phyloP scores from a whole-genome alignment of 2,888 invertebrate genomes.

The Synanthedon formicaeformis region DNA sequence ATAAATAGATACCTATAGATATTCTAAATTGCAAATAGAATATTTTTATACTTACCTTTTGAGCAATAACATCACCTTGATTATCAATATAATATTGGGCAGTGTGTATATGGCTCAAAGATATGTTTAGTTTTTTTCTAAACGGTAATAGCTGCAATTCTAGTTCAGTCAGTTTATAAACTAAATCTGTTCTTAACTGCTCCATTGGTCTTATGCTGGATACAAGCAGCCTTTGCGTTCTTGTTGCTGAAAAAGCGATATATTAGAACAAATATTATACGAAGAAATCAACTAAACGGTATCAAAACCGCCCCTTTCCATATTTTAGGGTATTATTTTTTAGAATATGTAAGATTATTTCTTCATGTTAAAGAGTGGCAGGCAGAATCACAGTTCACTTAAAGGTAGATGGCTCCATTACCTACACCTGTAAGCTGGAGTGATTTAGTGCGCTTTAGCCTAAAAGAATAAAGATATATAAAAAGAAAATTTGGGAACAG shows the following conservation, averaged over 20 bases:
- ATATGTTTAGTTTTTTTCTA: conserved; percentile 78
- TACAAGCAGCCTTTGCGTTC: conserved; percentile 74
- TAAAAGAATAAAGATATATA: too few species aligned
- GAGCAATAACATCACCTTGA: conserved; percentile 77
- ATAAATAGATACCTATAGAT: too few species aligned
- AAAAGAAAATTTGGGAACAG: too few species aligned
- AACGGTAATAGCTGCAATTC: conserved; percentile 80
- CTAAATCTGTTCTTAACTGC: conserved; percentile 76
- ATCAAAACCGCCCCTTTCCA: too few species aligned
- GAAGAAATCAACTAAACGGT: too few species aligned
- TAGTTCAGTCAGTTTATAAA: conserved; percentile 81
- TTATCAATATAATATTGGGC: conserved; percentile 82
- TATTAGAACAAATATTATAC: neutral
- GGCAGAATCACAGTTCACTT: too few species aligned
- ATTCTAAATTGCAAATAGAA: too few species aligned
- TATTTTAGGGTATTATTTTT: too few species aligned
- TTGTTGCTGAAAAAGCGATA: conserved; percentile 46
- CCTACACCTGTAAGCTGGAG: too few species aligned
- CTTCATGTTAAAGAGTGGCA: neutral
- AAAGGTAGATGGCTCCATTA: too few species aligned
- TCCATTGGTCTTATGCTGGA: conserved; percentile 77
- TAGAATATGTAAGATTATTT: too few species aligned
- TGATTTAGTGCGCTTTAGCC: neutral
- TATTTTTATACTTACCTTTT: conserved; percentile 60
- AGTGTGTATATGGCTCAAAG: conserved; percentile 79